Evolutionary conservation across 1,140 invertebrate species (phyloP), one percentile per base, ranked within the genome.

Genomic region (Pissodes strobi): DNA sequence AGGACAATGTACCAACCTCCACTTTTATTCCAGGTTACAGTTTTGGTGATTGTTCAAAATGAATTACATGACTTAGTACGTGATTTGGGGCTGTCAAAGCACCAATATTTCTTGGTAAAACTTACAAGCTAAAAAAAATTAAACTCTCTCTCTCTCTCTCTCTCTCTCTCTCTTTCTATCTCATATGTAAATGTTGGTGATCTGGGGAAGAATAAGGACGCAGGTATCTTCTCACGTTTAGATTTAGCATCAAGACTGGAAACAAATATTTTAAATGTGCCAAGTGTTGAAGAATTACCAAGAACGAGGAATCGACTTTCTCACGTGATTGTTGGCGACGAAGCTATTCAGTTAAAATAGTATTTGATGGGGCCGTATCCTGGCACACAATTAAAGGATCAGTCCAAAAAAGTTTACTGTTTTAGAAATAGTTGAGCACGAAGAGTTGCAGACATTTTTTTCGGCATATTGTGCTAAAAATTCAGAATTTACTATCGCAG

Each of bases 41-140:
- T n/a, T n/a, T n/a, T n/a, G n/a, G 23, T 60, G 30, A 17, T 52
- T 27, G 23, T 27, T 43, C 49, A 3, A 21, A 34, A 23, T 19
- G 46, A 45, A 57, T 38, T 17, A 52, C 22, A 9, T n/a, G n/a
- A n/a, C n/a, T n/a, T n/a, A n/a, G n/a, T n/a, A n/a, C n/a, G n/a
- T n/a, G n/a, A n/a, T n/a, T n/a, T n/a, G n/a, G n/a, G n/a, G n/a
- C n/a, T n/a, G n/a, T n/a, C n/a, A n/a, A n/a, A n/a, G n/a, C n/a
- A 12, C 15, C 38, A 23, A 9, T 53, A 10, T 17, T 13, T 46
- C 19, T 13, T 21, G 17, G 13, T 41, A 43, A 25, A 23, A 19
- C 61, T 30, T 51, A 17, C 22, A n/a, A n/a, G n/a, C n/a, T n/a
- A n/a, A n/a, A n/a, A n/a, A n/a, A n/a, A n/a, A n/a, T n/a, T n/a